Evolutionary conservation across 2,888 invertebrate genomes (phyloP).

Genomic region (Pterostichus niger): DNA sequence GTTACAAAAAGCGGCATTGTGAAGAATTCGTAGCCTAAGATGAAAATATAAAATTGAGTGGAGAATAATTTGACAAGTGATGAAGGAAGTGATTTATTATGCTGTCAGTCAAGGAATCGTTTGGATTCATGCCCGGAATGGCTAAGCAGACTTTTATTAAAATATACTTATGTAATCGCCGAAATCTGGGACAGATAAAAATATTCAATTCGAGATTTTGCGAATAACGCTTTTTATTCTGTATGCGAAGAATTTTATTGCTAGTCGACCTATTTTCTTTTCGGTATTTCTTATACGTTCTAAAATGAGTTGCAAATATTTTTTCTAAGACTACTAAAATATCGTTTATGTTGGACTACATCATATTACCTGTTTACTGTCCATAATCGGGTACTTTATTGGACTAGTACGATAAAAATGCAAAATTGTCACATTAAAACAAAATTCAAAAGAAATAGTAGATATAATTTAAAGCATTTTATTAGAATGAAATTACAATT

Average conservation of each 20-base stretch:
- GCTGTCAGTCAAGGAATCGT: slow-evolving; percentile 55
- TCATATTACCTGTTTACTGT: too few relatives aligned
- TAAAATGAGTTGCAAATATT: too few relatives aligned
- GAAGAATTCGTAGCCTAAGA: slow-evolving; percentile 34
- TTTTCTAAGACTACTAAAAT: too few relatives aligned
- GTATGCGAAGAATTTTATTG: background rate
- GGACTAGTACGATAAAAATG: too few relatives aligned
- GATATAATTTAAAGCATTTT: too few relatives aligned
- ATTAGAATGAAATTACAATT: too few relatives aligned
- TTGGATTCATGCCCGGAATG: slow-evolving; percentile 50
- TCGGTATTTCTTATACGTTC: background rate
- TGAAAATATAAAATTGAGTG: slow-evolving; percentile 56
- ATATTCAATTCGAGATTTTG: slow-evolving; percentile 12
- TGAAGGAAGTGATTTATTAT: slow-evolving; percentile 60
- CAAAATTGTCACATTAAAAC: too few relatives aligned
- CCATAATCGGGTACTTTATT: too few relatives aligned
- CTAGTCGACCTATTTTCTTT: background rate
- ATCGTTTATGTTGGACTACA: too few relatives aligned
- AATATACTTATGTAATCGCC: slow-evolving; percentile 42
- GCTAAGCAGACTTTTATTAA: slow-evolving; percentile 48
- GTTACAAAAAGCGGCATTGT: slow-evolving; percentile 54
- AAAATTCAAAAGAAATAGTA: too few relatives aligned
- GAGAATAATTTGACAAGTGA: slow-evolving; percentile 59
- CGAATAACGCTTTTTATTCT: slow-evolving; percentile 3
- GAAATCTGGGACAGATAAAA: slow-evolving; percentile 21